Percentiles rank a stretch among this genome's conserved stretches.
Evolutionary conservation across 2,797 vertebrate genomes (phyloP).

Genomic region (Xenentodon cancila): DNA sequence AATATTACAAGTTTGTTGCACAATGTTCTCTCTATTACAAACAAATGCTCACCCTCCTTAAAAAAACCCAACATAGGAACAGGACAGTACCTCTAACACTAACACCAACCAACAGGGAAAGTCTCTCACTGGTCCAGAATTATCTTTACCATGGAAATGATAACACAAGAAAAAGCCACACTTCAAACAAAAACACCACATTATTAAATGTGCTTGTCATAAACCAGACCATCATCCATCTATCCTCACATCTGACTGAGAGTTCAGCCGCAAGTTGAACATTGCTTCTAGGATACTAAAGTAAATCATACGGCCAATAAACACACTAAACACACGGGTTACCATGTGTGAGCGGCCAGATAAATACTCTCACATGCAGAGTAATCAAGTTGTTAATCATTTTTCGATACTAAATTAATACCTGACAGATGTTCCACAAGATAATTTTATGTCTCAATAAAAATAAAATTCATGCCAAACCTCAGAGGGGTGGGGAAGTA

Average conservation of each 20-base stretch:
- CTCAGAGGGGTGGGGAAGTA: not conserved
- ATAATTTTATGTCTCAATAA: not conserved
- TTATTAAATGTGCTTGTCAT: slow-evolving; percentile 1
- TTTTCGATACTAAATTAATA: not conserved
- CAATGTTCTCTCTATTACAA: slow-evolving; percentile 22
- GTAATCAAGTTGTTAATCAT: no score
- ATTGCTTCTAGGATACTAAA: slow-evolving; percentile 4
- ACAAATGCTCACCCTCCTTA: not conserved
- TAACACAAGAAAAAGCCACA: slow-evolving; percentile 18
- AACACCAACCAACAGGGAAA: not conserved
- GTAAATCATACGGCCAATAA: not conserved
- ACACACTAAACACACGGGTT: no score
- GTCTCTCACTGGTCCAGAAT: not conserved
- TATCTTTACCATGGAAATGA: slow-evolving; percentile 21
- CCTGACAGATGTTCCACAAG: not conserved
- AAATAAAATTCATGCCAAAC: slow-evolving; percentile 2
- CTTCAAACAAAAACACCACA: slow-evolving; percentile 15
- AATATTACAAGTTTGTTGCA: not conserved
- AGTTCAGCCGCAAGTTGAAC: not conserved
- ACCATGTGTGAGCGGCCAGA: no score
- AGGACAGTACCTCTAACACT: no score
- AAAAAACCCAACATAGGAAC: not conserved
- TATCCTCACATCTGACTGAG: slow-evolving; percentile 11
- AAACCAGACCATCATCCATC: slow-evolving; percentile 12
- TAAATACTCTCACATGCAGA: no score